phyloP scores from a whole-genome alignment of 2,797 vertebrate species.

The Bucorvus abyssinicus region DNA sequence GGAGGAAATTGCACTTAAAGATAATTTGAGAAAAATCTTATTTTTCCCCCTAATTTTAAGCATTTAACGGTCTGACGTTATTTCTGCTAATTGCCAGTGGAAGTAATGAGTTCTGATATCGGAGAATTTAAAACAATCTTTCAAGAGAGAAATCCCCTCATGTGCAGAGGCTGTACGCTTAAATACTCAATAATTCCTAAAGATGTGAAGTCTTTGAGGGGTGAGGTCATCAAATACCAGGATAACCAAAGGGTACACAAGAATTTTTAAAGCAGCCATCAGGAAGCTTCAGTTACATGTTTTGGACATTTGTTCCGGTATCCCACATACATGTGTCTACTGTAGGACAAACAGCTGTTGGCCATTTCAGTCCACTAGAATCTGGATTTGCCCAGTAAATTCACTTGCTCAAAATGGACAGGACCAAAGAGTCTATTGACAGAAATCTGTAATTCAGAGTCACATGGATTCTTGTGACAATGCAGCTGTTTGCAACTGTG shows the following conservation, averaged over 20 bases:
- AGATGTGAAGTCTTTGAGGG: not conserved
- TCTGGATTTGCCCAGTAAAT: not conserved
- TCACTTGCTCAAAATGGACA: not conserved
- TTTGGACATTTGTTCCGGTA: not conserved
- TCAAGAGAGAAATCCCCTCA: not conserved
- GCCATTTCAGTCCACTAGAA: not conserved
- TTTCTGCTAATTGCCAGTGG: not conserved
- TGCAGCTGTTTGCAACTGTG: accelerated
- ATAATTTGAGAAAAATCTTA: not conserved
- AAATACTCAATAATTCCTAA: not conserved
- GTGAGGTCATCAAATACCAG: not conserved
- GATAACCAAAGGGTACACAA: not conserved
- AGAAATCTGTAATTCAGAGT: not conserved
- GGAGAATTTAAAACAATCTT: not conserved
- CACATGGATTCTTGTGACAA: not conserved
- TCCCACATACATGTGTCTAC: too few species aligned
- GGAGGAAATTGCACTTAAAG: not conserved
- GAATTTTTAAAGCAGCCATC: not conserved
- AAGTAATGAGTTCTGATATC: not conserved
- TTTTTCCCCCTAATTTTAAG: not conserved
- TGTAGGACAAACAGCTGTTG: not conserved
- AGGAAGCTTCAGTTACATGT: not conserved
- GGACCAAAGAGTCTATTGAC: not conserved
- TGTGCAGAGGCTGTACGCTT: not conserved
- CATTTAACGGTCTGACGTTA: not conserved